Conservation (phyloP, 1,140 invertebrate genomes). For the Papilio machaon region DNA sequence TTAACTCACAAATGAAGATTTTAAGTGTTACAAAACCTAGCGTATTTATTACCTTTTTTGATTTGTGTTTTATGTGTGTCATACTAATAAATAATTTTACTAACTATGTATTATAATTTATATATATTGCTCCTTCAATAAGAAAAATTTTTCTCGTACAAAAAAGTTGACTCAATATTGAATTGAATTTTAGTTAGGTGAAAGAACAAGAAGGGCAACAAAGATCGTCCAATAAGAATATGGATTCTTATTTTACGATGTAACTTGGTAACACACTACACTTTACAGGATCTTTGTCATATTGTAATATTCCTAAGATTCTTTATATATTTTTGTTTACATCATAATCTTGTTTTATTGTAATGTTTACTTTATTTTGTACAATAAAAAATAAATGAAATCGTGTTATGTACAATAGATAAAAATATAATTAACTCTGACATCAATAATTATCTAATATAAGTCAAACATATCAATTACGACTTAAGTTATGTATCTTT, state of each 20-base stretch:
- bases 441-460: not conserved
- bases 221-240: too few relatives aligned
- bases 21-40: not conserved
- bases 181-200: too few relatives aligned
- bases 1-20: not conserved
- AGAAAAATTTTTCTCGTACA: too few relatives aligned
- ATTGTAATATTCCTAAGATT: too few relatives aligned
- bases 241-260: too few relatives aligned
- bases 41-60: not conserved
- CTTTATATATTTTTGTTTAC: too few relatives aligned
- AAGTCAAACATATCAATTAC: slow-evolving; percentile 14
- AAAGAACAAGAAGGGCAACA: too few relatives aligned
- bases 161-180: too few relatives aligned
- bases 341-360: not conserved
- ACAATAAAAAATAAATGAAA: not conserved
- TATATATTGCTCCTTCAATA: too few relatives aligned
- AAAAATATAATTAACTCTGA: not conserved
- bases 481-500: slow-evolving; percentile 4
- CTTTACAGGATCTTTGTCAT: too few relatives aligned
- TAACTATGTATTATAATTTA: too few relatives aligned
- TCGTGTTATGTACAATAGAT: not conserved
- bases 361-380: not conserved
- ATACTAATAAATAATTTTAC: not conserved
- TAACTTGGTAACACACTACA: too few relatives aligned
- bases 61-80: not conserved